These are phyloP conservation scores for Drosophila parvula DNA, from an alignment of 1,140 invertebrate genomes.

Conservation along the genomic window DNA sequence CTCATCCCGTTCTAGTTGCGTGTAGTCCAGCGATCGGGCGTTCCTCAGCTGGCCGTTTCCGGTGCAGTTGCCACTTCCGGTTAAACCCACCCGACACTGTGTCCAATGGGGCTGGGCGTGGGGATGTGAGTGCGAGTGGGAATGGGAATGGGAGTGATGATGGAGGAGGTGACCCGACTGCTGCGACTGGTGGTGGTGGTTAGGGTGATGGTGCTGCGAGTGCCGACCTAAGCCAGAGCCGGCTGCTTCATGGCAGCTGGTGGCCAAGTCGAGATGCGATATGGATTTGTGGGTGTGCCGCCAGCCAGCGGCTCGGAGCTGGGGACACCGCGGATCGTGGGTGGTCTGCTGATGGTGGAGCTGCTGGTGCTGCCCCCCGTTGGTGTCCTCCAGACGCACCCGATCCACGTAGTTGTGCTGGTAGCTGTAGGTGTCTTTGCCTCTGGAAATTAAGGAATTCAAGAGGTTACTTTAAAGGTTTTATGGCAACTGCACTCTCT, in stretches of 20 bases:
- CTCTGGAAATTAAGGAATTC: conserved; percentile 13
- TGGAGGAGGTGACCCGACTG: conserved; percentile 44
- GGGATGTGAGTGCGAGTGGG: conserved; percentile 35
- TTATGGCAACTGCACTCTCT: too few species aligned
- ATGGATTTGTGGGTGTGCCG: conserved; percentile 80
- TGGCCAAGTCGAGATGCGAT: conserved; percentile 83
- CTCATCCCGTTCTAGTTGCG: conserved; percentile 71
- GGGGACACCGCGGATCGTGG: conserved; percentile 69
- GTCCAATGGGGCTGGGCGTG: conserved; percentile 74
- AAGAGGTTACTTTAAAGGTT: too few species aligned
- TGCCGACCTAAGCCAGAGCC: conserved; percentile 74
- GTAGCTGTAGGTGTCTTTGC: conserved; percentile 75
- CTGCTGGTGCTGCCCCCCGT: background rate
- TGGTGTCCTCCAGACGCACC: conserved; percentile 39
- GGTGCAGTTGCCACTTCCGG: conserved; percentile 14
- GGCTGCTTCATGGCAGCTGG: conserved; percentile 82
- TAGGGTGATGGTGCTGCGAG: conserved; percentile 38
- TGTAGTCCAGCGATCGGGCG: conserved; percentile 80
- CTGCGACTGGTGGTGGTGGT: conserved; percentile 28
- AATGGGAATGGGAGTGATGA: conserved; percentile 36
- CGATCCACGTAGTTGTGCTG: conserved; percentile 54
- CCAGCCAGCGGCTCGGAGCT: conserved; percentile 79
- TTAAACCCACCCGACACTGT: conserved; percentile 61
- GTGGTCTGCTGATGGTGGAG: conserved; percentile 37
- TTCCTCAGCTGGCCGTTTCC: conserved; percentile 70